These are phyloP conservation scores for Aporophyla nigra DNA, from an alignment of 2,888 invertebrate species.

Conservation along the genomic window DNA sequence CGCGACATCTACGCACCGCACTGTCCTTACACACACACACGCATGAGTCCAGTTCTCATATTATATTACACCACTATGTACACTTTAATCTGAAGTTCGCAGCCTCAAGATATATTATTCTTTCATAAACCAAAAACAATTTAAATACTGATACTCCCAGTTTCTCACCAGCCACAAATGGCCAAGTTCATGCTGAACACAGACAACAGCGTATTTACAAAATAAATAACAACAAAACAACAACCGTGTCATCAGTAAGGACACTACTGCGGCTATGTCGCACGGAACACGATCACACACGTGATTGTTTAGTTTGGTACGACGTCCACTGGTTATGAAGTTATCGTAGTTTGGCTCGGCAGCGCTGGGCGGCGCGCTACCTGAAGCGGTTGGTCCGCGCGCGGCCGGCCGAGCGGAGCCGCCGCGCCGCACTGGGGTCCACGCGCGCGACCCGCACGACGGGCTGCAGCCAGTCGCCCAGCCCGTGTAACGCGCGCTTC, in stretches of 20 bases:
- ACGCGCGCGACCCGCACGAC: conserved; percentile 93
- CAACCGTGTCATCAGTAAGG: conserved; percentile 13
- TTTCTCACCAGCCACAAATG: conserved; percentile 38
- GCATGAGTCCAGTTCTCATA: conserved; percentile 68
- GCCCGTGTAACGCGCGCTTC: conserved; percentile 77
- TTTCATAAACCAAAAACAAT: conserved; percentile 69
- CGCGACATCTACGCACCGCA: conserved; percentile 79
- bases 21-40: conserved; percentile 75
- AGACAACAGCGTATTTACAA: conserved; percentile 68
- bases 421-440: conserved; percentile 82
- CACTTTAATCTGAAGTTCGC: conserved; percentile 68
- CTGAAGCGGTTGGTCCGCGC: conserved; percentile 69
- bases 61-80: conserved; percentile 75
- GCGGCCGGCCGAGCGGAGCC: conserved; percentile 81
- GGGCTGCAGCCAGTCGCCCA: conserved; percentile 91
- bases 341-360: conserved; percentile 20
- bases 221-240: conserved; percentile 71
- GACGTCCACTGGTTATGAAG: conserved; percentile 27
- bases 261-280: conserved; percentile 27
- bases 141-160: conserved; percentile 74
- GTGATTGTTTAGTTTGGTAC: conserved; percentile 43
- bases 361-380: conserved; percentile 72
- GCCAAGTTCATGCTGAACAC: conserved; percentile 50
- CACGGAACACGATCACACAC: conserved; percentile 54
- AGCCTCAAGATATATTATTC: conserved; percentile 73